Conservation (phyloP, 1,140 invertebrate species). For the Drosophila azteca region DNA sequence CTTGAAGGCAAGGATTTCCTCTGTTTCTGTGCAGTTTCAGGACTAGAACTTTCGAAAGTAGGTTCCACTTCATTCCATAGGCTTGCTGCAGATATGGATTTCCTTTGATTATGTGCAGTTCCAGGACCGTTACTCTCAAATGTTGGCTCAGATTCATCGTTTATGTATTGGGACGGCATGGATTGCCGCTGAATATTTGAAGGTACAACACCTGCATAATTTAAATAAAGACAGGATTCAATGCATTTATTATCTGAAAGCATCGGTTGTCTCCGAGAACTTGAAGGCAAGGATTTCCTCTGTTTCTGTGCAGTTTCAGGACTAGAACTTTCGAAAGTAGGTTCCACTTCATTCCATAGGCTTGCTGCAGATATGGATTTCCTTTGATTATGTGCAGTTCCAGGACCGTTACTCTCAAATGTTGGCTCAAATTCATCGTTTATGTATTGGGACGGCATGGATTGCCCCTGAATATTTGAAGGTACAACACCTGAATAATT, state of each 20-base stretch:
- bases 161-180: slow-evolving; percentile 14
- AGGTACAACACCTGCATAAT: too few relatives aligned
- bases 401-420: not conserved
- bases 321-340: not conserved
- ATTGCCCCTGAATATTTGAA: too few relatives aligned
- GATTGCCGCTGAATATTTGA: slow-evolving; percentile 1
- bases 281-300: not conserved
- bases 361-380: slow-evolving; percentile 5
- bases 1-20: too few relatives aligned
- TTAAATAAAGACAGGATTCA: too few relatives aligned
- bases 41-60: not conserved
- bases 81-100: not conserved
- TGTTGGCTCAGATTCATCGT: not conserved
- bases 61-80: not conserved
- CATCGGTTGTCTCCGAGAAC: too few relatives aligned
- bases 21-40: too few relatives aligned
- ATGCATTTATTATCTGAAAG: too few relatives aligned
- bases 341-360: slow-evolving; percentile 5
- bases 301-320: not conserved
- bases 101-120: not conserved
- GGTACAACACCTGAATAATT: too few relatives aligned
- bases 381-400: not conserved
- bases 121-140: too few relatives aligned
- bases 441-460: slow-evolving; percentile 9
- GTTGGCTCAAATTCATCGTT: not conserved